These are phyloP conservation scores for Tetragonula carbonaria DNA, from an alignment of 2,888 invertebrate species.

Conservation along the genomic window DNA sequence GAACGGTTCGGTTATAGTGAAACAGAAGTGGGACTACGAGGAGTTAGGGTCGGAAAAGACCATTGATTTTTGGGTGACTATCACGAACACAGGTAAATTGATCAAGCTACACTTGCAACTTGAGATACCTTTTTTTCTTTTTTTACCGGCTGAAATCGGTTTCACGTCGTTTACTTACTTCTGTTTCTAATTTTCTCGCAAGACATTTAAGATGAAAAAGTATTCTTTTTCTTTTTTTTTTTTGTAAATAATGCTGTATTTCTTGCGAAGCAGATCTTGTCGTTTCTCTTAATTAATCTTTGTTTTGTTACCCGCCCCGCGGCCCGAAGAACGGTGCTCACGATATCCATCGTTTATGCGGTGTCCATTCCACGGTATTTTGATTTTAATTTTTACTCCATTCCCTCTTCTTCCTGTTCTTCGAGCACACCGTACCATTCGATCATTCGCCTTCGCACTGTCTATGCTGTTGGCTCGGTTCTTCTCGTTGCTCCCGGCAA, in stretches of 20 bases:
- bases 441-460: constrained; percentile 10
- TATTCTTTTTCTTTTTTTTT: background rate
- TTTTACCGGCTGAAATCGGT: background rate
- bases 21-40: constrained; percentile 99
- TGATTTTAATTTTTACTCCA: constrained; percentile 55
- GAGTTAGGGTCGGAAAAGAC: constrained; percentile 97
- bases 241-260: background rate
- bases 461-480: constrained; percentile 34
- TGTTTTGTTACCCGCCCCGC: constrained; percentile 57
- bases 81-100: constrained; percentile 91
- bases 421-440: background rate
- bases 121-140: background rate
- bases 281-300: constrained; percentile 47
- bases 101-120: background rate
- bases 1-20: constrained; percentile 95
- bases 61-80: constrained; percentile 98
- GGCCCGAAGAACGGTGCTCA: constrained; percentile 73
- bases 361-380: constrained; percentile 72
- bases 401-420: background rate
- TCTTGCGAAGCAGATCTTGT: too few relatives aligned
- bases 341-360: constrained; percentile 71
- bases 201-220: too few relatives aligned
- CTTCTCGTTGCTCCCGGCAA: constrained; percentile 7
- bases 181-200: too few relatives aligned
- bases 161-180: too few relatives aligned